phyloP scores from a whole-genome alignment of 1,140 invertebrate genomes.

The Chrysomallon squamiferum region DNA sequence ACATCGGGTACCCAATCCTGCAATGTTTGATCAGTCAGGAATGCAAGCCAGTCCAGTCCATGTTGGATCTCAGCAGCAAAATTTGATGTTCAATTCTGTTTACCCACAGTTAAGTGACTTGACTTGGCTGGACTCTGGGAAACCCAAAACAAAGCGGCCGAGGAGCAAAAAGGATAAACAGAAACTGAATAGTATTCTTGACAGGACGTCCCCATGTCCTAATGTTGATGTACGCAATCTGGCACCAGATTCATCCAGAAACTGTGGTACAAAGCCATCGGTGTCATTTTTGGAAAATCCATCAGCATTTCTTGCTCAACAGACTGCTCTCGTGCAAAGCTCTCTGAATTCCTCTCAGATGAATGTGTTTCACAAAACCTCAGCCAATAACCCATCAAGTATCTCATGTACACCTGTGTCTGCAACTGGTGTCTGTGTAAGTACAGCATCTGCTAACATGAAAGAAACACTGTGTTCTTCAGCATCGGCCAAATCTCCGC shows the following conservation, averaged over 20 bases:
- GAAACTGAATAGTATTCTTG: constrained; percentile 40
- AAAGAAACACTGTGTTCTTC: too few species aligned
- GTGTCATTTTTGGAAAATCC: constrained; percentile 88
- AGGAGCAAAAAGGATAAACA: constrained; percentile 32
- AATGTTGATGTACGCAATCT: constrained; percentile 45
- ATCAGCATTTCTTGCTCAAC: constrained; percentile 75
- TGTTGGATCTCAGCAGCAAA: background rate
- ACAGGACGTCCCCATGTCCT: constrained; percentile 45
- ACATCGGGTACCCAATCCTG: background rate
- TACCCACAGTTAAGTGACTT: constrained; percentile 18
- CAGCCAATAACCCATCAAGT: too few species aligned
- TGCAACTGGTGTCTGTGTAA: too few species aligned
- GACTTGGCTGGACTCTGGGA: constrained; percentile 24
- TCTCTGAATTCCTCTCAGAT: constrained; percentile 32
- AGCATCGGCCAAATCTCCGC: too few species aligned
- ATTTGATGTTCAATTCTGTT: background rate
- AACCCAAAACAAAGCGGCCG: constrained; percentile 24
- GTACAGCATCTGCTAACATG: too few species aligned
- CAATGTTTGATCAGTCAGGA: constrained; percentile 1
- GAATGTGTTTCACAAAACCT: background rate
- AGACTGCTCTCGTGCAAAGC: constrained; percentile 56
- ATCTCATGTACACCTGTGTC: too few species aligned
- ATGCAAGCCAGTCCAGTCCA: constrained; percentile 1
- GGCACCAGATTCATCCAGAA: background rate
- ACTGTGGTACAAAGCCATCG: constrained; percentile 7